Evolutionary conservation across 2,888 invertebrate species (phyloP).

Genomic region (Sphaerolaimus hirsutus): DNA sequence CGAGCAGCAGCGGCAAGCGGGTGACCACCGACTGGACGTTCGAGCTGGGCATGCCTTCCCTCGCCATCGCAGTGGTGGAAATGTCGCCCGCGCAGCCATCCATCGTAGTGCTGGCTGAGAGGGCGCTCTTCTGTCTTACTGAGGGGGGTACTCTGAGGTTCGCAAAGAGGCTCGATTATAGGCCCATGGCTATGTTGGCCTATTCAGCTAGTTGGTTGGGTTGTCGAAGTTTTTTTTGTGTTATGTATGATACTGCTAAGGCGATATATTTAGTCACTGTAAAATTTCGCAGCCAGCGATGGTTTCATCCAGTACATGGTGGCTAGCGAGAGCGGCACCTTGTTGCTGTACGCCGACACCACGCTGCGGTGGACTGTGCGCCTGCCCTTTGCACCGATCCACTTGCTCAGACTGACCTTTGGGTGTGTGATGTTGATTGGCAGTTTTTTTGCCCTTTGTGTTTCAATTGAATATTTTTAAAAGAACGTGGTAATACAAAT

Average conservation of each 20-base stretch:
- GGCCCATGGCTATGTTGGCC: conserved; percentile 32
- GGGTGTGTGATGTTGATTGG: conserved; percentile 1
- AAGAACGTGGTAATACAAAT: neutral
- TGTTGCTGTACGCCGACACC: conserved; percentile 60
- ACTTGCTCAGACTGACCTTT: conserved; percentile 17
- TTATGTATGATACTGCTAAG: neutral
- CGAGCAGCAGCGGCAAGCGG: conserved; percentile 5
- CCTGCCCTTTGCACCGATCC: conserved; percentile 46
- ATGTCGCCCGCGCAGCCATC: conserved; percentile 40
- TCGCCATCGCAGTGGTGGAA: conserved; percentile 40
- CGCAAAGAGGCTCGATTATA: conserved; percentile 59
- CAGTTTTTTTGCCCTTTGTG: neutral
- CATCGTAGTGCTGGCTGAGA: conserved; percentile 53
- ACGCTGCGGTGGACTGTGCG: conserved; percentile 70
- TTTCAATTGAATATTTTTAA: too few species aligned
- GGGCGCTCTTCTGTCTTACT: conserved; percentile 42
- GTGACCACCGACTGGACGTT: conserved; percentile 46
- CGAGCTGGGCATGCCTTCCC: conserved; percentile 52
- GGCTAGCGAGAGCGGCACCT: conserved; percentile 51
- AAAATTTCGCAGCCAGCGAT: conserved; percentile 16
- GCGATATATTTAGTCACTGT: neutral
- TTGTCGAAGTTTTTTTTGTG: too few species aligned
- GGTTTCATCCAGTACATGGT: conserved; percentile 35
- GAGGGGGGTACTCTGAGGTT: conserved; percentile 55
- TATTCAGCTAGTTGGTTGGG: conserved; percentile 8